A percentile compares a stretch with the other conserved stretches of the same genome.
Conservation (phyloP, 1,140 invertebrate species). For the Chelonus insularis region DNA sequence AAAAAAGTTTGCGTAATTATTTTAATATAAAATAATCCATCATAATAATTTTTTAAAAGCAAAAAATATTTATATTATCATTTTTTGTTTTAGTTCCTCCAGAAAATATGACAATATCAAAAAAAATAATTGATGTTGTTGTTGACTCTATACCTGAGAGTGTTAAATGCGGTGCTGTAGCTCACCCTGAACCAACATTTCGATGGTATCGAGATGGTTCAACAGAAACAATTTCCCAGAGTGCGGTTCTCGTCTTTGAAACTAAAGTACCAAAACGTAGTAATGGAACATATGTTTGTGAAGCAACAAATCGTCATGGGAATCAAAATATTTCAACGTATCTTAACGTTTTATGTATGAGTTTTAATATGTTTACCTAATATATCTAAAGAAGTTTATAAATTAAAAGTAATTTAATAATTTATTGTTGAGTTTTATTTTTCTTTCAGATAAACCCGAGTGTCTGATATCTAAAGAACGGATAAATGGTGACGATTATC, state of each 20-base stretch:
- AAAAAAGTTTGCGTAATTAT: too few relatives aligned
- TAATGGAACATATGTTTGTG: slow-evolving; percentile 74
- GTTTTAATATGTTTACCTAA: slow-evolving; percentile 36
- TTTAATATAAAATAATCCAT: too few relatives aligned
- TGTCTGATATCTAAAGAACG: slow-evolving; percentile 76
- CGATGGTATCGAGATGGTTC: slow-evolving; percentile 67
- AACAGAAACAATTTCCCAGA: slow-evolving; percentile 58
- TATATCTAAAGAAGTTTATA: too few relatives aligned
- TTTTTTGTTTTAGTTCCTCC: slow-evolving; percentile 73
- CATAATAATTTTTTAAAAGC: too few relatives aligned
- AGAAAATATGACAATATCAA: slow-evolving; percentile 78
- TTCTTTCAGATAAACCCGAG: slow-evolving; percentile 75
- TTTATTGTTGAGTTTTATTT: slow-evolving; percentile 25
- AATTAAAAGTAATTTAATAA: too few relatives aligned
- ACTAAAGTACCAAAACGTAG: slow-evolving; percentile 64
- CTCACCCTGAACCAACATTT: slow-evolving; percentile 72
- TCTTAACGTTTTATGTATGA: slow-evolving; percentile 81
- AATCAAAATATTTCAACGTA: slow-evolving; percentile 65
- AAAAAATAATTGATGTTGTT: slow-evolving; percentile 71
- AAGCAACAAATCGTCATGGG: slow-evolving; percentile 78
- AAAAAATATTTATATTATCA: too few relatives aligned
- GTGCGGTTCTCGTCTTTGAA: slow-evolving; percentile 63
- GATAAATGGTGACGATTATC: slow-evolving; percentile 72
- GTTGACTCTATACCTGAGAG: slow-evolving; percentile 76
- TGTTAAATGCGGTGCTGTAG: slow-evolving; percentile 76